These are phyloP conservation scores for Sesamia nonagrioides DNA, from an alignment of 1,140 invertebrate genomes.

Conservation along the genomic window DNA sequence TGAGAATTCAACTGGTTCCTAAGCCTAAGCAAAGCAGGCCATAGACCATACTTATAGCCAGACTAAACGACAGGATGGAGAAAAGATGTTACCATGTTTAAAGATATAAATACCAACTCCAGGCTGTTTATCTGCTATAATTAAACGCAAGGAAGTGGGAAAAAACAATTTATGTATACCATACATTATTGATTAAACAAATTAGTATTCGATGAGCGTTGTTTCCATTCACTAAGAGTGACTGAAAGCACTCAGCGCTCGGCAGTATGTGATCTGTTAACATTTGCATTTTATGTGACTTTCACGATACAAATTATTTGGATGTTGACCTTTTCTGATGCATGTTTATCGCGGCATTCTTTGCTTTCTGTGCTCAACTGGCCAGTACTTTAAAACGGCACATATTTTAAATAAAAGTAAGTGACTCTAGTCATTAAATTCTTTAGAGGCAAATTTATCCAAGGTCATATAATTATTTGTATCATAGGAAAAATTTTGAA, in stretches of 20 bases:
- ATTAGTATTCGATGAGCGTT: conserved; percentile 32
- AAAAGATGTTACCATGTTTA: conserved; percentile 10
- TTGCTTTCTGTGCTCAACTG: background rate
- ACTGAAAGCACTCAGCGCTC: conserved; percentile 24
- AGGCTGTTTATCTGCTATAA: background rate
- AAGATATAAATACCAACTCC: conserved; percentile 17
- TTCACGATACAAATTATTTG: background rate
- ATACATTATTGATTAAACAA: conserved; percentile 40
- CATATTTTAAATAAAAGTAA: too few species aligned
- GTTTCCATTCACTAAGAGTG: conserved; percentile 29
- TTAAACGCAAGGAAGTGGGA: conserved; percentile 18
- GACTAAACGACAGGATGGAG: conserved; percentile 13
- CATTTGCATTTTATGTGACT: conserved; percentile 25
- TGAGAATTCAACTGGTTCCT: conserved; percentile 6
- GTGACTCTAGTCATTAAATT: too few species aligned
- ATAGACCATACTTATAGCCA: conserved; percentile 5
- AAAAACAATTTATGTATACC: conserved; percentile 30
- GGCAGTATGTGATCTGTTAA: conserved; percentile 35
- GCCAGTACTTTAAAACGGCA: too few species aligned
- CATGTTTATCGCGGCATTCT: background rate
- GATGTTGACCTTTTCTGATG: background rate
- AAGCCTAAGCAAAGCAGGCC: conserved; percentile 11
- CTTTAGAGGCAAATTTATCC: too few species aligned
- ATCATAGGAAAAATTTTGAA: too few species aligned
- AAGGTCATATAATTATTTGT: too few species aligned